phyloP scores from a whole-genome alignment of 2,797 vertebrate genomes.

The Sebastes vulpes region DNA sequence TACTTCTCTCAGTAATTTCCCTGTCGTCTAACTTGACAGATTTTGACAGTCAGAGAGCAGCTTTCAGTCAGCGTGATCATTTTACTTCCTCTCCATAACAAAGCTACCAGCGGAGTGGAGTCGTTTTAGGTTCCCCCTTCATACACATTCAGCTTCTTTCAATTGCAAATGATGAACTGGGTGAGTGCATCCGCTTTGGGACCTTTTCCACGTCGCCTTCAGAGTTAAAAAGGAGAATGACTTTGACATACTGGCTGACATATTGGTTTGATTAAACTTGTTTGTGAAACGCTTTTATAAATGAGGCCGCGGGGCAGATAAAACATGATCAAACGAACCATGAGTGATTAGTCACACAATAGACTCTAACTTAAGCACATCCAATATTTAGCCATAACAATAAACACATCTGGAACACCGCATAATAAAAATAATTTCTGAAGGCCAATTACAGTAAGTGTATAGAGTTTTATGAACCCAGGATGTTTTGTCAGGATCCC shows the following conservation, averaged over 20 bases:
- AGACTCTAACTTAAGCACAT: constrained; percentile 62
- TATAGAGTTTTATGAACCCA: constrained; percentile 39
- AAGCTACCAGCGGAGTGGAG: constrained; percentile 20
- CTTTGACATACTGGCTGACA: constrained; percentile 57
- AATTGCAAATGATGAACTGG: constrained; percentile 50
- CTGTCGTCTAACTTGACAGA: constrained; percentile 8
- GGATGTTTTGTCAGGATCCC: constrained; percentile 11
- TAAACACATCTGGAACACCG: constrained; percentile 69
- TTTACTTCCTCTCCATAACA: constrained; percentile 29
- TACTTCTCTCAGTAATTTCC: not conserved
- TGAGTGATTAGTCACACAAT: constrained; percentile 71
- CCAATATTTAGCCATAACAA: constrained; percentile 58
- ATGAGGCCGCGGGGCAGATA: constrained; percentile 64
- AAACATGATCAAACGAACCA: constrained; percentile 63
- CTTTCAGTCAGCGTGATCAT: constrained; percentile 28
- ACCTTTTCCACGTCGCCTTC: constrained; percentile 49
- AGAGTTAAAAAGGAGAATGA: constrained; percentile 42
- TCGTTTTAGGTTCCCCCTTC: constrained; percentile 5
- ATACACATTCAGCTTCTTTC: constrained; percentile 40
- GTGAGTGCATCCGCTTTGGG: constrained; percentile 36
- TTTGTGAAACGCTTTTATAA: constrained; percentile 63
- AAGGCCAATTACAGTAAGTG: constrained; percentile 48
- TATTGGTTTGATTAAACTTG: constrained; percentile 69
- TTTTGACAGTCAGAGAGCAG: constrained; percentile 18
- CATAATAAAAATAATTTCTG: constrained; percentile 45